Percentiles rank a stretch among this genome's conserved stretches.
Conservation (phyloP, 1,140 invertebrate species). For the Radopholus similis region DNA sequence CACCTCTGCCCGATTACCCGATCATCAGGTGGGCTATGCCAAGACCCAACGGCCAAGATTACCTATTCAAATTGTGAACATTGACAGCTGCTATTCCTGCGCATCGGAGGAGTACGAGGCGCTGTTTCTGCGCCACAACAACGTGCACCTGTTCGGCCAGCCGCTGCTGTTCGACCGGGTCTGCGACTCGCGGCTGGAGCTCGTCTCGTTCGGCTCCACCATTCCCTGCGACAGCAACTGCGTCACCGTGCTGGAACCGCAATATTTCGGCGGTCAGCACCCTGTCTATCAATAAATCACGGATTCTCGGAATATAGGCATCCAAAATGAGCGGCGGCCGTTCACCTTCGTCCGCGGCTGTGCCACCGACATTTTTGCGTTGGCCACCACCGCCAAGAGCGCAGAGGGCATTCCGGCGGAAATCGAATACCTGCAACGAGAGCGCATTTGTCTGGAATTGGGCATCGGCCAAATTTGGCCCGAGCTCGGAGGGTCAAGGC, state of each 20-base stretch:
- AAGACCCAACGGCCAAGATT: background rate
- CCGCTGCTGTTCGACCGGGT: slow-evolving; percentile 37
- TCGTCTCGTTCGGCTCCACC: slow-evolving; percentile 35
- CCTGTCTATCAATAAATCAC: background rate
- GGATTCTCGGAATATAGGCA: slow-evolving; percentile 23
- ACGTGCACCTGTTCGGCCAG: slow-evolving; percentile 36
- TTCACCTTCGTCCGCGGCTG: slow-evolving; percentile 43
- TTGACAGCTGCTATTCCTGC: slow-evolving; percentile 38
- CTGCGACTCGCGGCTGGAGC: slow-evolving; percentile 31
- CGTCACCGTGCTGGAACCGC: slow-evolving; percentile 38
- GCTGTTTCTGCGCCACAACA: slow-evolving; percentile 29
- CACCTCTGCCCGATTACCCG: slow-evolving; percentile 7
- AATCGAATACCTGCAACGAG: slow-evolving; percentile 36
- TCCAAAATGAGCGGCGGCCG: slow-evolving; percentile 35
- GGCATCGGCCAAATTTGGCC: slow-evolving; percentile 37
- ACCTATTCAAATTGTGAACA: background rate
- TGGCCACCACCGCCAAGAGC: slow-evolving; percentile 20
- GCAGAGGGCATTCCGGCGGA: slow-evolving; percentile 19
- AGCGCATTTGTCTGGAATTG: slow-evolving; percentile 31
- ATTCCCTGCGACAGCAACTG: slow-evolving; percentile 35
- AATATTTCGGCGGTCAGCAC: slow-evolving; percentile 37
- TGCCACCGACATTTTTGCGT: slow-evolving; percentile 43
- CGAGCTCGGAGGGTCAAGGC: slow-evolving; percentile 12
- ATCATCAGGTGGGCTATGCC: slow-evolving; percentile 7
- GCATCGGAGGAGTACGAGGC: slow-evolving; percentile 46